Evolutionary conservation across 1,140 invertebrate genomes (phyloP).

Genomic region (Rhyzopertha dominica): DNA sequence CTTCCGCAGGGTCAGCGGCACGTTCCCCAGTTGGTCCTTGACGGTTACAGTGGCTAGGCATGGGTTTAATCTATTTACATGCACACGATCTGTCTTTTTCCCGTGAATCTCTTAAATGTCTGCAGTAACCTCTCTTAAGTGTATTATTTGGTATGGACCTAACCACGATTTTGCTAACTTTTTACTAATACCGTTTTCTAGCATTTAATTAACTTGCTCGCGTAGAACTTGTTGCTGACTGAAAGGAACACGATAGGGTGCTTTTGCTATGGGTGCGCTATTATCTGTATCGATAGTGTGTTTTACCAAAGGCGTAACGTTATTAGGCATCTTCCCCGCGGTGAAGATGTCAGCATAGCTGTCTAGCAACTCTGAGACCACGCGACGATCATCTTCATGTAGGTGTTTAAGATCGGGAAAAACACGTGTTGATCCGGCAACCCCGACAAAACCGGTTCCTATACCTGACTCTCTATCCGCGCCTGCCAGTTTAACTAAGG

Average conservation of each 20-base stretch:
- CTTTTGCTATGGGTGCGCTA: not conserved
- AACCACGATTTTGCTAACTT: no score
- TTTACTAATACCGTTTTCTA: constrained; percentile 2
- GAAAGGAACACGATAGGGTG: constrained; percentile 14
- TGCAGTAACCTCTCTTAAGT: not conserved
- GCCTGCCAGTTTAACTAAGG: not conserved
- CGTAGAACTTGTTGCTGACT: constrained; percentile 3
- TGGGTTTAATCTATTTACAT: not conserved
- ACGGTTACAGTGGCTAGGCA: constrained; percentile 2
- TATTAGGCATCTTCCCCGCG: not conserved
- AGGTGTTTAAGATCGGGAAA: no score
- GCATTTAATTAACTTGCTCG: constrained; percentile 7
- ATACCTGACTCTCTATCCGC: not conserved
- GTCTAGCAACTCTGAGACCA: no score
- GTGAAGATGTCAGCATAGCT: no score
- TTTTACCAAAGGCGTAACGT: constrained; percentile 19
- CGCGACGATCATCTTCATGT: no score
- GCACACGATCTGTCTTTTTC: not conserved
- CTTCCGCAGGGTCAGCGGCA: not conserved
- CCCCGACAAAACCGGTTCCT: not conserved
- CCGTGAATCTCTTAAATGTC: constrained; percentile 3
- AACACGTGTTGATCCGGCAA: no score
- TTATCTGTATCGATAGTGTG: constrained; percentile 8
- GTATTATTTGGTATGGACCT: no score
- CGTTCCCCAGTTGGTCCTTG: not conserved